Conservation (phyloP, 64 coral and sea anemone species). For the Montipora capricornis region DNA sequence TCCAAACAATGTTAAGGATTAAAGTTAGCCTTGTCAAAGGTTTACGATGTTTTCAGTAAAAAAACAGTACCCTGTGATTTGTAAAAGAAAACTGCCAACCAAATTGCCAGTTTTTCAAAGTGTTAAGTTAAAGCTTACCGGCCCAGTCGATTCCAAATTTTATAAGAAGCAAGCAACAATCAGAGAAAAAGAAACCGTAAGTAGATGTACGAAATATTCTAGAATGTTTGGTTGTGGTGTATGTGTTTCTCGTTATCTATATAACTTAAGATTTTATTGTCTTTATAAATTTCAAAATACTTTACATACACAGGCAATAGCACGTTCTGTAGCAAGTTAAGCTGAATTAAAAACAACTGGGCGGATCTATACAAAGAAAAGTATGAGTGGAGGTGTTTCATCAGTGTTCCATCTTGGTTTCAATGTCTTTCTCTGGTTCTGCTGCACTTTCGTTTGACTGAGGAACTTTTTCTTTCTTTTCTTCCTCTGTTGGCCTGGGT, state of each 20-base stretch:
- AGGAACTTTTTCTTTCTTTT: slow-evolving; percentile 35
- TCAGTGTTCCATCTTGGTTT: slow-evolving; percentile 54
- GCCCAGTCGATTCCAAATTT: background rate
- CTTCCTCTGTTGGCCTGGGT: slow-evolving; percentile 15
- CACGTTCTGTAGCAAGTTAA: background rate
- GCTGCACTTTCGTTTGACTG: background rate
- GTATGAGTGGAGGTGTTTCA: background rate
- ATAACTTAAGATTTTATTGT: slow-evolving; percentile 54
- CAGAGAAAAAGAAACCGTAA: background rate
- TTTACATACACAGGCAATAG: slow-evolving; percentile 17
- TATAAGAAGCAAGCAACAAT: background rate
- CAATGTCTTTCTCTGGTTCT: slow-evolving; percentile 4
- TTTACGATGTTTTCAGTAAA: too few species aligned
- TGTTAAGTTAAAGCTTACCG: too few species aligned
- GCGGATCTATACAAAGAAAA: slow-evolving; percentile 24
- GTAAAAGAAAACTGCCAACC: too few species aligned
- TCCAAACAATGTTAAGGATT: too few species aligned
- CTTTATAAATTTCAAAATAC: slow-evolving; percentile 6
- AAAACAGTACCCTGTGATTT: too few species aligned
- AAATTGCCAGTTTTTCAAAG: too few species aligned
- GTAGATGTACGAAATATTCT: too few species aligned
- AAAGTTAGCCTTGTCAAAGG: too few species aligned
- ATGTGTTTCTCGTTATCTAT: background rate
- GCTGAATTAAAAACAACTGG: background rate
- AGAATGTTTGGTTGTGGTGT: too few species aligned